phyloP scores from a whole-genome alignment of 2,888 invertebrate species.

The Incurvaria masculella region DNA sequence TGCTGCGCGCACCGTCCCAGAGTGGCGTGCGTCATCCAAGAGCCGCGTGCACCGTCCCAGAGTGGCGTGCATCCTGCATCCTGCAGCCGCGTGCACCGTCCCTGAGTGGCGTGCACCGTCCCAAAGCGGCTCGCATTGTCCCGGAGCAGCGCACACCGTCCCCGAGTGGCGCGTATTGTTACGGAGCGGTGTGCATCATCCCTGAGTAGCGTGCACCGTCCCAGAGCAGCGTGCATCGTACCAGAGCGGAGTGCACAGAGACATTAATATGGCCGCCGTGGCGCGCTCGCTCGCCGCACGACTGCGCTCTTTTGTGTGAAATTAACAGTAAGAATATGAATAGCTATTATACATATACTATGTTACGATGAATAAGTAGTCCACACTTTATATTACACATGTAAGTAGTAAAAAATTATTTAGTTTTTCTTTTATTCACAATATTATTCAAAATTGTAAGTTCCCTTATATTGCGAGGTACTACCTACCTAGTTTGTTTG shows the following conservation, averaged over 20 bases:
- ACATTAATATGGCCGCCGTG: conserved; percentile 12
- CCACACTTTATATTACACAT: neutral
- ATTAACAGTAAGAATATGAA: conserved; percentile 48
- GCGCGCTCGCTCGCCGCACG: conserved; percentile 11
- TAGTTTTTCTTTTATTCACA: conserved; percentile 54
- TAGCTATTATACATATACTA: conserved; percentile 51
- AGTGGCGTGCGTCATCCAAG: too few relatives aligned
- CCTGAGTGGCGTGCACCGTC: too few relatives aligned
- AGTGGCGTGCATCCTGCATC: too few relatives aligned
- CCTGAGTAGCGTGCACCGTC: too few relatives aligned
- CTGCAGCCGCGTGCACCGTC: too few relatives aligned
- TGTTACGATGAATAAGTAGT: conserved; percentile 55
- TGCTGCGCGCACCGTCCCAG: too few relatives aligned
- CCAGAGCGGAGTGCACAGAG: too few relatives aligned
- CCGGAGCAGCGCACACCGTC: too few relatives aligned
- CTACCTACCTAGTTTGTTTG: conserved; percentile 48
- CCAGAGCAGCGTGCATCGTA: too few relatives aligned
- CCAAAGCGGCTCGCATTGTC: conserved; percentile 38
- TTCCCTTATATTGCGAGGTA: conserved; percentile 53
- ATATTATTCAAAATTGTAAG: conserved; percentile 57
- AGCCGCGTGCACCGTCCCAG: too few relatives aligned
- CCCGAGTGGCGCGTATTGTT: too few relatives aligned
- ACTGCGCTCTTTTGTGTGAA: conserved; percentile 36
- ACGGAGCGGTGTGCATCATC: too few relatives aligned
- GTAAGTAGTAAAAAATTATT: conserved; percentile 40